Evolutionary conservation across 92 coral and sea anemone genomes (phyloP), one percentile per base, ranked within the genome.

Genomic region (Siderastrea siderea): DNA sequence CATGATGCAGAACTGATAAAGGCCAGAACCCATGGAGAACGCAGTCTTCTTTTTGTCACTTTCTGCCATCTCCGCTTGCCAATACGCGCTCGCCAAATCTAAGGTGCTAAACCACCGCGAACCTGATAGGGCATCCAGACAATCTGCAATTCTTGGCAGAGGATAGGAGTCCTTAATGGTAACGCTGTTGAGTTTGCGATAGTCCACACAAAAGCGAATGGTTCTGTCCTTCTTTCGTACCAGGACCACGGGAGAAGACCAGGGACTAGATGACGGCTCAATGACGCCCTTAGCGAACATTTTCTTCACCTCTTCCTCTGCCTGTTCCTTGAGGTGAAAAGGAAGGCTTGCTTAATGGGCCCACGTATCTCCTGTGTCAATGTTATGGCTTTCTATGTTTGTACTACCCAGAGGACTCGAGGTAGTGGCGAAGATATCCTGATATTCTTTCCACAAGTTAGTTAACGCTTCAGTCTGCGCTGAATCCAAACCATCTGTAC

Each of bases 201-300:
- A 91, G 57, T 91, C 94, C 0, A 91, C 80, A 47, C 94, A 88
- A 71, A 92, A 88, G 19, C 87, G 15, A 8, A 60, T 77, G 0
- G 78, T 45, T 3, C 94, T 92, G 14, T 82, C 87, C 73, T 91
- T 88, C 65, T 87, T 92, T 10, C 5, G 3, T 16, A 92, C 88
- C 2, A 92, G 85, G 14, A 84, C 92, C 10, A 83, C 75, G 43
- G 87, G 90, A 13, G 92, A 79, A 4, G 84, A 83, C 92, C 88
- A 84, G 6, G 84, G 90, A 55, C 90, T 90, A 8, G 79, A 78
- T 19, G 90, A 91, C 2, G 82, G 94, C 68, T 91, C 89, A 44
- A 84, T 87, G 1, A 91, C 75, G 5, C 77, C 88, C 38, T 77
- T 79, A 43, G 59, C 62, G 15, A 75, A 10, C 89, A 91, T 91